phyloP scores from a whole-genome alignment of 2,888 invertebrate species.

The Scelioninae gen. 2 region DNA sequence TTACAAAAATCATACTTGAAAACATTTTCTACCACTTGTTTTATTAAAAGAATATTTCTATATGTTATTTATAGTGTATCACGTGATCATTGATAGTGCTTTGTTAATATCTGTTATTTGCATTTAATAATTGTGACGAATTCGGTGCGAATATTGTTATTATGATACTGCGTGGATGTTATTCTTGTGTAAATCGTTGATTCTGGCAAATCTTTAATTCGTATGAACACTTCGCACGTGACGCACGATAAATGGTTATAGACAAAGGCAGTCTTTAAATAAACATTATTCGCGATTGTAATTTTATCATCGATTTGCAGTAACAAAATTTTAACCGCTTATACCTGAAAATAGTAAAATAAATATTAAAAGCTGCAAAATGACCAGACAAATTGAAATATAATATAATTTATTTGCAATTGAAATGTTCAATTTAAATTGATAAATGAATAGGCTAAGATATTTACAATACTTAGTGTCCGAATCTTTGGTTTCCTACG shows the following conservation, averaged over 20 bases:
- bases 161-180: not conserved
- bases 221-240: not conserved
- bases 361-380: slow-evolving; percentile 8
- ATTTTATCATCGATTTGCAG: slow-evolving; percentile 6
- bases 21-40: no score
- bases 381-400: not conserved
- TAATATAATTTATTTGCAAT: not conserved
- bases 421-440: not conserved
- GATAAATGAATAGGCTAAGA: slow-evolving; percentile 5
- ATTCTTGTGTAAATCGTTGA: not conserved
- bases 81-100: not conserved
- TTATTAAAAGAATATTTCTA: no score
- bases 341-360: slow-evolving; percentile 26
- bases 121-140: not conserved
- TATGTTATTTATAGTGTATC: no score
- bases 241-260: not conserved
- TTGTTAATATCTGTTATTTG: slow-evolving; percentile 15
- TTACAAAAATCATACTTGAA: no score
- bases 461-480: slow-evolving; percentile 31
- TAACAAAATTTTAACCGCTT: slow-evolving; percentile 1
- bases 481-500: slow-evolving; percentile 18
- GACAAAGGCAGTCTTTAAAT: slow-evolving; percentile 3
- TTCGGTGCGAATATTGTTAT: not conserved
- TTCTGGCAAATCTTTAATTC: slow-evolving; percentile 1
- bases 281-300: not conserved